Base-by-base conservation (phyloP, 2,888 invertebrate genomes). In the Litoditis marina region DNA sequence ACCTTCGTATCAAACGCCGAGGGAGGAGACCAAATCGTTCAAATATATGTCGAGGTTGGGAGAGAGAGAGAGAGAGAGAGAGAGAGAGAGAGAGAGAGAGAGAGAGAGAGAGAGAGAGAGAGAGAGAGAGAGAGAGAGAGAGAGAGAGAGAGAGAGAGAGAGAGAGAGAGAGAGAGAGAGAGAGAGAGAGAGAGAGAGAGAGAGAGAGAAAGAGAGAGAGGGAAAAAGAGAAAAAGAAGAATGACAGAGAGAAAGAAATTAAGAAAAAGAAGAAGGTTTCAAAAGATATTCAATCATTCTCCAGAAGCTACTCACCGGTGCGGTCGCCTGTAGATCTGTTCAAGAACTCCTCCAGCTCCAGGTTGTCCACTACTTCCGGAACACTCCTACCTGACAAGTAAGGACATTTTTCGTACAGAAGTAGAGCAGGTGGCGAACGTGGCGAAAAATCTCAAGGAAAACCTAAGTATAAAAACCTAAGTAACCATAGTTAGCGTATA, bases 291-390 rank as follows among this genome's bases (percentile, higher is more conserved):
- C 39, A 39, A 19, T 47, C 36, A 13, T 16, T 30, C 25, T 28
- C n/a, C 42, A 59, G 62, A 32, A 63, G 63, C 32, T 63, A 63
- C 34, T 63, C 63, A 2, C 63, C 63, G 1, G 47, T 63, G 22
- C 32, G 63, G 46, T 58, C 58, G 30, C 52, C 58, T n/a, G 30
- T 27, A 7, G 53, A 52, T 58, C n/a, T 63, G n/a, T 63, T 63
- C 46, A 58, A 32, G n/a, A 31, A 25, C 2, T 22, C 46, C 36
- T 31, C 59, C n/a, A 22, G 47, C 16, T 61, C 61, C 16, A 53
- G 19, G 36, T 60, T 42, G 19, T 22, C 36, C 8, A 25, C 31
- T 1, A 50, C 5, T 27, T 5, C 5, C 4, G 28, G 25, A 5
- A 6, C 25, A 44, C 19, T 22, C 44, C n/a, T n/a, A 44, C 19